These are phyloP conservation scores for Lepidocyrtinus sp. DNA, from an alignment of 2,888 invertebrate species.

Conservation along the genomic window DNA sequence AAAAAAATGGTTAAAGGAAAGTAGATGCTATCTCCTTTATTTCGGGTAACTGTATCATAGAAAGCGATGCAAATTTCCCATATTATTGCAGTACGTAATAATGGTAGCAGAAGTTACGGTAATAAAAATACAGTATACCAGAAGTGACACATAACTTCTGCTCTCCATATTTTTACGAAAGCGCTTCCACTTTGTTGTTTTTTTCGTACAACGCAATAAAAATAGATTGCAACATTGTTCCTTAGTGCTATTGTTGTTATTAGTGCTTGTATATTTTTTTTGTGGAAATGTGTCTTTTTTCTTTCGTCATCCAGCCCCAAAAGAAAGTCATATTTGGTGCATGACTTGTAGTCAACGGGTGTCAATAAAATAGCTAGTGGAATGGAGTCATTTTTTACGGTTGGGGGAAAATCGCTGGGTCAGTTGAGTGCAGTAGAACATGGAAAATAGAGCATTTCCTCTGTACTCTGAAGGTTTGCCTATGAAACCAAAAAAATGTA, in stretches of 20 bases:
- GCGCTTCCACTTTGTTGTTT: background rate
- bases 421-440: background rate
- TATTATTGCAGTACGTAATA: slow-evolving; percentile 36
- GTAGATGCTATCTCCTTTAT: slow-evolving; percentile 6
- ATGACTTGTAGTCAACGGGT: too few species aligned
- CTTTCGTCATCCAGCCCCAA: too few species aligned
- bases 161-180: background rate
- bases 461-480: background rate
- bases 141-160: slow-evolving; percentile 44
- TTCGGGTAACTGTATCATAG: background rate
- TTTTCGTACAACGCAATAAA: background rate
- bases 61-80: slow-evolving; percentile 36
- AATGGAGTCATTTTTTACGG: slow-evolving; percentile 2
- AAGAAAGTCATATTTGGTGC: too few species aligned
- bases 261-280: background rate
- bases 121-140: slow-evolving; percentile 14
- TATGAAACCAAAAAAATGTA: too few species aligned
- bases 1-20: too few species aligned
- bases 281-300: too few species aligned
- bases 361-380: too few species aligned
- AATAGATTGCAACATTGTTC: slow-evolving; percentile 6
- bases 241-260: background rate
- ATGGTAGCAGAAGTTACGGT: slow-evolving; percentile 25
- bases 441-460: background rate
- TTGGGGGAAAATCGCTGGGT: background rate